phyloP scores from a whole-genome alignment of 2,888 invertebrate genomes.

The Sinelater perroti region DNA sequence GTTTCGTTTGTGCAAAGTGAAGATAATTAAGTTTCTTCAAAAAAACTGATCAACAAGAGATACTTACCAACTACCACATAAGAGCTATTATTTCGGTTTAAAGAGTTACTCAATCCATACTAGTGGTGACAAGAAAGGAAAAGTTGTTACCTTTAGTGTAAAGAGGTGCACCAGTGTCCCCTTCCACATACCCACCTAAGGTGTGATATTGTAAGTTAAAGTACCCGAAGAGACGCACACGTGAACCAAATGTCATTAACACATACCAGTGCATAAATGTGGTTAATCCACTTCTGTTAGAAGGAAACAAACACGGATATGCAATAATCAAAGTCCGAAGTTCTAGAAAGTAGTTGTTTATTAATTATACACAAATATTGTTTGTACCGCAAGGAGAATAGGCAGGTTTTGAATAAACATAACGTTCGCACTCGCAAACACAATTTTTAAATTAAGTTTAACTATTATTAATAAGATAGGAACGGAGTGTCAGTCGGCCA shows the following conservation, averaged over 20 bases:
- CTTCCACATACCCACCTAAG: conserved; percentile 24
- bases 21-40: too few species aligned
- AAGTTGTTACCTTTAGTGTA: conserved; percentile 23
- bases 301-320: conserved; percentile 7
- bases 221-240: conserved; percentile 16
- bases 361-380: conserved; percentile 41
- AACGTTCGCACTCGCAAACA: conserved; percentile 26
- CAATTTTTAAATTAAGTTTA: conserved; percentile 34
- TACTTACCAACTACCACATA: too few species aligned
- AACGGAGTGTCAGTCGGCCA: conserved; percentile 47
- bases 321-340: conserved; percentile 37
- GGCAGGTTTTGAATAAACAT: conserved; percentile 38
- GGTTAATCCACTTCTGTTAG: conserved; percentile 3
- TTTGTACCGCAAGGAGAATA: conserved; percentile 49
- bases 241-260: neutral
- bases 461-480: conserved; percentile 39
- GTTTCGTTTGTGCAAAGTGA: too few species aligned
- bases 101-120: too few species aligned
- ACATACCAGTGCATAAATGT: conserved; percentile 8
- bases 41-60: too few species aligned
- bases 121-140: conserved; percentile 22
- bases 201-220: conserved; percentile 22
- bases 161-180: conserved; percentile 26
- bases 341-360: conserved; percentile 32
- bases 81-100: too few species aligned